Percentiles rank a stretch among this genome's conserved stretches.
Conservation (phyloP, 2,113 vertebrate species). For the Tinamus guttatus region DNA sequence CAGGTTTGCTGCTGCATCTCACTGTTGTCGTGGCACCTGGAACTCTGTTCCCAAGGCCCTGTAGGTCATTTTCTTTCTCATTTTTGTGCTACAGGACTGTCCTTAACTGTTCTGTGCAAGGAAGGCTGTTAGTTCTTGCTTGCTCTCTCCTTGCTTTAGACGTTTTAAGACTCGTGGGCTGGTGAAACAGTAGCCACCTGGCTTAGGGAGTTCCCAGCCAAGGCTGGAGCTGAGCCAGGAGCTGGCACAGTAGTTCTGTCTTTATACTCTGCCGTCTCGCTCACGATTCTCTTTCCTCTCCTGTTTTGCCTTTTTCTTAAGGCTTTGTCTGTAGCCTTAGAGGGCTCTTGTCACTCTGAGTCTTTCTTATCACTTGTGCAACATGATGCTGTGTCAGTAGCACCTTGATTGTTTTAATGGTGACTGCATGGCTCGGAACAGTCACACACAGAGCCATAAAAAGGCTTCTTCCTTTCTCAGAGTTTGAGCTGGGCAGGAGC, state of each 20-base stretch:
- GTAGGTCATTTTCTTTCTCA: background rate
- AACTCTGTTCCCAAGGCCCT: background rate
- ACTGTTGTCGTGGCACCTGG: background rate
- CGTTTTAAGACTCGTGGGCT: background rate
- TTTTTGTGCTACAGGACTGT: background rate
- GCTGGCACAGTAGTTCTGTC: background rate
- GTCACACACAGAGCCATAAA: background rate
- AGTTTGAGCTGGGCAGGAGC: background rate
- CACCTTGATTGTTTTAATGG: accelerated
- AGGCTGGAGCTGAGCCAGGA: background rate
- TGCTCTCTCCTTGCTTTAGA: background rate
- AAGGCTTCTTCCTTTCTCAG: accelerated
- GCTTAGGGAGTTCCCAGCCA: background rate
- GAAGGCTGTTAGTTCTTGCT: background rate
- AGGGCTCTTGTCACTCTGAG: background rate
- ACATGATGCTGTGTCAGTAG: background rate
- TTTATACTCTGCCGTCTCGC: accelerated
- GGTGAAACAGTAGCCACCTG: accelerated
- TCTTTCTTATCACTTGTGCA: background rate
- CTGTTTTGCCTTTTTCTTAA: background rate
- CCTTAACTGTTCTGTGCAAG: background rate
- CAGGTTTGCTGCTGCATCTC: accelerated
- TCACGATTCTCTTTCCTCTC: background rate
- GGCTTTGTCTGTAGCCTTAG: background rate
- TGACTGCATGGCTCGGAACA: background rate